Percentiles rank a stretch among this genome's conserved stretches.
These are phyloP conservation scores for Gastrophysa polygoni DNA, from an alignment of 2,888 invertebrate species.

Conservation along the genomic window DNA sequence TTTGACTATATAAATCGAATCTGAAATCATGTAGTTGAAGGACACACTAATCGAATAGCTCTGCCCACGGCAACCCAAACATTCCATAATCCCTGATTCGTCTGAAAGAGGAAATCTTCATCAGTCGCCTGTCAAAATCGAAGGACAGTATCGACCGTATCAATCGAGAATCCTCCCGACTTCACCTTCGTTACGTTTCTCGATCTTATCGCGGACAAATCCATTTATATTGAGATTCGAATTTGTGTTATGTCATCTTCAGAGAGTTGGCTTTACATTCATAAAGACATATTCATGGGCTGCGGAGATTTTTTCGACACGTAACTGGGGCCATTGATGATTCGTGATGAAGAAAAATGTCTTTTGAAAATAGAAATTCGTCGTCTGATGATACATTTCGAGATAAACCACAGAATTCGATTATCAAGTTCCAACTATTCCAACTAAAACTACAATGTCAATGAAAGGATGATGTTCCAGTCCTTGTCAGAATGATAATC, in stretches of 20 bases:
- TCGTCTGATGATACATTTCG: too few relatives aligned
- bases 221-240: constrained; percentile 58
- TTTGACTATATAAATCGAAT: too few relatives aligned
- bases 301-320: constrained; percentile 6
- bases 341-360: neutral
- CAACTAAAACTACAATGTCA: too few relatives aligned
- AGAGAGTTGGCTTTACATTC: constrained; percentile 29
- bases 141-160: constrained; percentile 54
- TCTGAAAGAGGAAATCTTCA: constrained; percentile 54
- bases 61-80: neutral
- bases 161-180: constrained; percentile 46
- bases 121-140: constrained; percentile 51
- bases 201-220: constrained; percentile 55
- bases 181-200: constrained; percentile 51
- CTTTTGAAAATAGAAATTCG: too few relatives aligned
- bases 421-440: too few relatives aligned
- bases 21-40: neutral
- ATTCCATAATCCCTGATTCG: constrained; percentile 54
- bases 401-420: too few relatives aligned
- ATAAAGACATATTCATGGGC: constrained; percentile 9
- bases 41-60: neutral
- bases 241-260: constrained; percentile 55
- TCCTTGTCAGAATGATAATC: too few relatives aligned
- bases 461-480: too few relatives aligned
- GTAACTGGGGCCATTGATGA: neutral